phyloP scores from a whole-genome alignment of 2,113 vertebrate genomes.

The Mormyrus iriodes region DNA sequence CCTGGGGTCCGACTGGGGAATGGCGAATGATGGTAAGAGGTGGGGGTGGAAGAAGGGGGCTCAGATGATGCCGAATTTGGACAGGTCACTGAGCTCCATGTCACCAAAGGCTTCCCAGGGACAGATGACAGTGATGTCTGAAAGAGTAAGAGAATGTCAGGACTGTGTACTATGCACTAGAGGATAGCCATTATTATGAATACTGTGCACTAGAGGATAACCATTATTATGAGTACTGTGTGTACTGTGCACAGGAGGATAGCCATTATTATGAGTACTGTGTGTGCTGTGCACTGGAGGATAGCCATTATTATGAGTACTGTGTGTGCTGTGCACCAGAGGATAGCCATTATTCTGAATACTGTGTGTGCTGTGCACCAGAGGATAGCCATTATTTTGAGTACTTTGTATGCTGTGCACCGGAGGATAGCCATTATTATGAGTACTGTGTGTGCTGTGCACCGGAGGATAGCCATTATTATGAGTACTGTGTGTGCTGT shows the following conservation, averaged over 20 bases:
- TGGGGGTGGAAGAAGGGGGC: slow-evolving; percentile 39
- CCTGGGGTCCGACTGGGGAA: not conserved
- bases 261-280: too few relatives aligned
- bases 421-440: not conserved
- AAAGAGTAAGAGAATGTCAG: not conserved
- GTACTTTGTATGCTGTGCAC: not conserved
- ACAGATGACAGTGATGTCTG: slow-evolving; percentile 95
- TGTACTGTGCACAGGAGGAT: too few relatives aligned
- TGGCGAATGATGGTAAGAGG: slow-evolving; percentile 32
- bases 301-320: not conserved
- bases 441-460: not conserved
- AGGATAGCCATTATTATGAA: not conserved
- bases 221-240: not conserved
- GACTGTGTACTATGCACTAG: not conserved
- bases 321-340: not conserved
- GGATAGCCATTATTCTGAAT: not conserved
- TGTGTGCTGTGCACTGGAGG: not conserved
- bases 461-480: too few relatives aligned
- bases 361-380: not conserved
- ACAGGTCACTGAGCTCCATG: slow-evolving; percentile 93
- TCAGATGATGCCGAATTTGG: slow-evolving; percentile 95
- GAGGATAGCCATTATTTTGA: not conserved
- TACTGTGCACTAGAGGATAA: not conserved
- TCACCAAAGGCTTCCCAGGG: slow-evolving; percentile 97
- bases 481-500: too few relatives aligned